A percentile compares a stretch with the other conserved stretches of the same genome.
Evolutionary conservation across 2,888 invertebrate species (phyloP).

Genomic region (Pantelozetes paolii): DNA sequence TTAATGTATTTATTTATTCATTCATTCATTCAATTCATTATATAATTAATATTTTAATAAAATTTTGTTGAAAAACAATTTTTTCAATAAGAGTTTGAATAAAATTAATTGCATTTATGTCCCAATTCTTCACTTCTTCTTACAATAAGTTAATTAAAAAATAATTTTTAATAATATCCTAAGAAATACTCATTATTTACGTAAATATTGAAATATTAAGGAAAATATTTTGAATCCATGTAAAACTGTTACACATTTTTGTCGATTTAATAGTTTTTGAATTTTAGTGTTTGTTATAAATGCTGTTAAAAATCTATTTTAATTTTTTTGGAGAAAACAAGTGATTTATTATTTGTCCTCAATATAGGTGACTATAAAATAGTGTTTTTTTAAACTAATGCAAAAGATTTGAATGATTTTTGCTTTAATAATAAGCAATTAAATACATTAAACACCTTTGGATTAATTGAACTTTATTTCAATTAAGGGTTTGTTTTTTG

Average conservation of each 20-base stretch:
- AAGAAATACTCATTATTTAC: background rate
- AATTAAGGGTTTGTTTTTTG: background rate
- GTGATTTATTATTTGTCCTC: slow-evolving; percentile 24
- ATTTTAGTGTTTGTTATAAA: too few species aligned
- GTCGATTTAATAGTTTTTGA: too few species aligned
- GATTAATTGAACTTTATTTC: background rate
- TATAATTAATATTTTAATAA: too few species aligned
- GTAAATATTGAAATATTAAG: too few species aligned
- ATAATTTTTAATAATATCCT: background rate
- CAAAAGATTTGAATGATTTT: background rate
- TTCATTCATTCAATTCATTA: too few species aligned
- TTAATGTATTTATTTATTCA: too few species aligned
- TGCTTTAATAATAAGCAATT: slow-evolving; percentile 6
- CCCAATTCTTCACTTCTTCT: background rate
- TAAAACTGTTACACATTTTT: slow-evolving; percentile 6
- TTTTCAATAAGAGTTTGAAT: background rate
- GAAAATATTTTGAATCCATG: too few species aligned
- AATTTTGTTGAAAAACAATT: background rate
- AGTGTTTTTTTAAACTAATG: background rate
- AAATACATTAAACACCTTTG: slow-evolving; percentile 15
- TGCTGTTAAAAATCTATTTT: too few species aligned
- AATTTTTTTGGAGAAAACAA: background rate
- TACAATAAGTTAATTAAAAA: slow-evolving; percentile 20
- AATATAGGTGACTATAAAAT: slow-evolving; percentile 2
- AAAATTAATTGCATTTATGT: slow-evolving; percentile 10